These are phyloP conservation scores for Microctonus brassicae DNA, from an alignment of 2,888 invertebrate species.

Conservation along the genomic window DNA sequence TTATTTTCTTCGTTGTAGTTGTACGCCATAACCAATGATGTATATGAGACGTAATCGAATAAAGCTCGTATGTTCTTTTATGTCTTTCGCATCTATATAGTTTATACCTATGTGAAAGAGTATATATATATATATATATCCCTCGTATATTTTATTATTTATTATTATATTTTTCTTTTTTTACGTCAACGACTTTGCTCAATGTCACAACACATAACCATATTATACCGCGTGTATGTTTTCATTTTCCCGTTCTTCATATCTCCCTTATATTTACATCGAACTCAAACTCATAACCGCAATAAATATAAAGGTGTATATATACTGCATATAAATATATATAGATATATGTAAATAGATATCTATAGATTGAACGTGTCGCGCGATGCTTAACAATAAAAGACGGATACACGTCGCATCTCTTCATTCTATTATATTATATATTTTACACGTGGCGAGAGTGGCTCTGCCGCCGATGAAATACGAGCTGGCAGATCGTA, in stretches of 20 bases:
- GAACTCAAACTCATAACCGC: not conserved
- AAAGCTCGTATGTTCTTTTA: conserved; percentile 30
- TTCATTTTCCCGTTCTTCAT: not conserved
- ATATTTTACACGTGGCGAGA: not conserved
- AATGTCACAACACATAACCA: not conserved
- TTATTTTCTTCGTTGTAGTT: not conserved
- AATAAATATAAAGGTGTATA: no score
- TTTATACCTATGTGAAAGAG: no score
- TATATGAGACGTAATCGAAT: conserved; percentile 24
- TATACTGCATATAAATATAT: no score
- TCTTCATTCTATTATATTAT: conserved; percentile 7
- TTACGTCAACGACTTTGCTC: not conserved
- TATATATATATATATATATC: not conserved
- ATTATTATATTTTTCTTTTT: not conserved
- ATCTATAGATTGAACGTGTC: not conserved
- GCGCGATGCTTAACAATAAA: not conserved
- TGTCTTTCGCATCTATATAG: conserved; percentile 4
- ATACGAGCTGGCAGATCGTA: conserved; percentile 34
- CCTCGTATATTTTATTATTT: conserved; percentile 3
- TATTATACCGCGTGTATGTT: not conserved
- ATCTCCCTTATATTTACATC: not conserved
- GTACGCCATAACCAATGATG: not conserved
- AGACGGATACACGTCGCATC: conserved; percentile 25
- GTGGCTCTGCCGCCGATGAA: conserved; percentile 23
- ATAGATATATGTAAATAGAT: not conserved